Evolutionary conservation across 1,140 invertebrate species (phyloP), one percentile per base, ranked within the genome.

Genomic region (Steinernema feltiae): DNA sequence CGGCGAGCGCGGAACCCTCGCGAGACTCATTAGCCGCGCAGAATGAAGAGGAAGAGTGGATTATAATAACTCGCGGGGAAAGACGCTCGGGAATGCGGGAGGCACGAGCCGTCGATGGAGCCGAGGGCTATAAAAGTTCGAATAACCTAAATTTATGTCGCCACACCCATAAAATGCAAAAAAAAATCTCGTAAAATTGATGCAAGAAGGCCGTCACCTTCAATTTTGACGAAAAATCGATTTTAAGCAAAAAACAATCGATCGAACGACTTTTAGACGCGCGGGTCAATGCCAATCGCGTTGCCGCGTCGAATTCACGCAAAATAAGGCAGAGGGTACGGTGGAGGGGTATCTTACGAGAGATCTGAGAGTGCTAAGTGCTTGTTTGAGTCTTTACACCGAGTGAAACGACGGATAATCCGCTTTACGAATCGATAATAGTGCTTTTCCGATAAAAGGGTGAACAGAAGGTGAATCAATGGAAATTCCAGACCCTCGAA

Each of bases 81-180:
- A 7, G 41, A 7, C 7, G 41, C 41, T 46, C 41, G 41, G n/a
- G 41, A 46, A 46, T 46, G 41, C 41, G 41, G 7, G 41, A 46
- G 41, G 41, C 41, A n/a, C 7, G 7, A n/a, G 53, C 53, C 2
- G 12, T 3, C 12, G 12, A 27, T 12, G 24, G 53, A 63, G 2
- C 53, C 12, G 2, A 63, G 12, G 2, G 53, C 53, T 7, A 63
- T 63, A 63, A 63, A 63, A 63, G 53, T 63, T 63, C 53, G 24
- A 63, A 63, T 63, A 63, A 63, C 53, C 53, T 63, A 63, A 63
- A 63, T 63, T 63, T 63, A 63, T 63, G 53, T 63, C 53, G 53
- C 53, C 53, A 63, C 53, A 15, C 53, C 53, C 53, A 63, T 63
- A 63, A 63, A 63, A 27, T 17, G 12, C 3, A 7, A 63, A 63